These are phyloP conservation scores for Conops quadrifasciatus DNA, from an alignment of 2,888 invertebrate species.

Conservation along the genomic window DNA sequence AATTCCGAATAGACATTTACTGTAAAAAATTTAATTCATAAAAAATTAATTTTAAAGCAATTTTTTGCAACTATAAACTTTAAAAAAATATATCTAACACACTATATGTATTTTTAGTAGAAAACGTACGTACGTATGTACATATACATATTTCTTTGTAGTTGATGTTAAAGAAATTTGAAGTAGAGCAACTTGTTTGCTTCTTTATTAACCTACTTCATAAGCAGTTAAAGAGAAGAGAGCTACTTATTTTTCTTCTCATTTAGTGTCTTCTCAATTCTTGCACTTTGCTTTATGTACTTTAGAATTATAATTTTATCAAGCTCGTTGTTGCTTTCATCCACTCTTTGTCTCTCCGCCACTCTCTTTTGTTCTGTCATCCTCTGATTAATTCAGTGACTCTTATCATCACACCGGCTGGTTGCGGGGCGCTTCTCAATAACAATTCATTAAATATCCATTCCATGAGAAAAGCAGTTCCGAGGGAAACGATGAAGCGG, in stretches of 20 bases:
- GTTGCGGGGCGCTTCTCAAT: slow-evolving; percentile 16
- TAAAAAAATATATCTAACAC: too few relatives aligned
- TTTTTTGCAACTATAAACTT: too few relatives aligned
- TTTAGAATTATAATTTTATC: neutral
- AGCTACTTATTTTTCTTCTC: neutral
- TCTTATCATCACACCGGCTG: too few relatives aligned
- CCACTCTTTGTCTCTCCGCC: neutral
- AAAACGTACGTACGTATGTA: neutral
- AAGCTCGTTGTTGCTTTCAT: neutral
- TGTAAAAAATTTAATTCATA: too few relatives aligned
- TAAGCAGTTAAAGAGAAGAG: neutral
- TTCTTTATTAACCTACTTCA: too few relatives aligned
- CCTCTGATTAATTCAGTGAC: too few relatives aligned
- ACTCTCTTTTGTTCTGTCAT: neutral
- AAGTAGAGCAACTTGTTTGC: too few relatives aligned
- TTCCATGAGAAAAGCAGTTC: slow-evolving; percentile 5
- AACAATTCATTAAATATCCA: slow-evolving; percentile 26
- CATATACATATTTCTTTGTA: slow-evolving; percentile 29
- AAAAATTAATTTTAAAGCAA: too few relatives aligned
- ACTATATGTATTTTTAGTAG: slow-evolving; percentile 6
- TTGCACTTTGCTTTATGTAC: neutral
- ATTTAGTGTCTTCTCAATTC: neutral
- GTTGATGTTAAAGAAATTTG: slow-evolving; percentile 42
- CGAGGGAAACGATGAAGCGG: slow-evolving; percentile 4
- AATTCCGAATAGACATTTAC: too few relatives aligned